phyloP scores from a whole-genome alignment of 2,888 invertebrate species.

The Stenurella melanura region DNA sequence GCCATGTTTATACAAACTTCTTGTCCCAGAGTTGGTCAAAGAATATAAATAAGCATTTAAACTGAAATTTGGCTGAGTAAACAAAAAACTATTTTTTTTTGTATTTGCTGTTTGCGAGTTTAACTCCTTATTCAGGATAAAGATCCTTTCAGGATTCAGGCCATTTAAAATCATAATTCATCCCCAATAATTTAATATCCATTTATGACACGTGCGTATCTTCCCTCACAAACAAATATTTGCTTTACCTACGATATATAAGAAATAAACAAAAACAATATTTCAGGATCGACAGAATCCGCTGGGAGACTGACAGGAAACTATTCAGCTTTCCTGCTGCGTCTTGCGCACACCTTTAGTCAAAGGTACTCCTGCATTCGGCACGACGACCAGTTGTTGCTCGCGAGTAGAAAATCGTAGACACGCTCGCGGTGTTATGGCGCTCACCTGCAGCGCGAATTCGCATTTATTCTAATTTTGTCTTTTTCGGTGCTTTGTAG shows the following conservation, averaged over 20 bases:
- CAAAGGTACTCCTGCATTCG: conserved; percentile 37
- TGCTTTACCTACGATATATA: not conserved
- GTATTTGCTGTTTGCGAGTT: too few relatives aligned
- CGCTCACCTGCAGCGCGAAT: conserved; percentile 29
- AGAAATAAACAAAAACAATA: conserved; percentile 21
- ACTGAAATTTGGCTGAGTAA: too few relatives aligned
- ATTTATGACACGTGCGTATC: too few relatives aligned
- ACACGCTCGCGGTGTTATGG: conserved; percentile 31
- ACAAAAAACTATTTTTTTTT: too few relatives aligned
- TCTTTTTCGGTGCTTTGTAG: conserved; percentile 21
- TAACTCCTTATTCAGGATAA: too few relatives aligned
- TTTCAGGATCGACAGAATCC: conserved; percentile 33
- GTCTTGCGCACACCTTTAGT: conserved; percentile 45
- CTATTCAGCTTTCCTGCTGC: conserved; percentile 36
- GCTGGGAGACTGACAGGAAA: conserved; percentile 21
- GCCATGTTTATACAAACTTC: too few relatives aligned
- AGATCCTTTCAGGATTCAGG: too few relatives aligned
- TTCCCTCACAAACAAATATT: not conserved
- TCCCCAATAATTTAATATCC: too few relatives aligned
- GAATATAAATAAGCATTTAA: too few relatives aligned
- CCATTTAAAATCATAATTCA: too few relatives aligned
- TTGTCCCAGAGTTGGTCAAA: too few relatives aligned
- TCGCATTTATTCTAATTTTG: conserved; percentile 26
- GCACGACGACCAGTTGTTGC: conserved; percentile 57
- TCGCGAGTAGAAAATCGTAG: conserved; percentile 45